A percentile compares a stretch with the other conserved stretches of the same genome.
phyloP scores from a whole-genome alignment of 2,888 invertebrate genomes.

The Lithosia quadra region DNA sequence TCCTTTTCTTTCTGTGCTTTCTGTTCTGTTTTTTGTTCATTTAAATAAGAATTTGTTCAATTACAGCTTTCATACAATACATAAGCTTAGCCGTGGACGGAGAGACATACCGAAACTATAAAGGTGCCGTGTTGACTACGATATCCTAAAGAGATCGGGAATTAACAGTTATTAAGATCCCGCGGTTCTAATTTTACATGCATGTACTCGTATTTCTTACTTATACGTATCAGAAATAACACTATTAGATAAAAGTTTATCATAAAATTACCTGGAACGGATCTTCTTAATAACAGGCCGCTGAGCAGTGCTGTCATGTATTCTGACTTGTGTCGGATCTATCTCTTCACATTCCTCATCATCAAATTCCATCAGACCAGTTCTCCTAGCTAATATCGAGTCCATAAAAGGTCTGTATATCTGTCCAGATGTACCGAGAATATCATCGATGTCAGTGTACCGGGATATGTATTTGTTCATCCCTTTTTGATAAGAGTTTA shows the following conservation, averaged over 20 bases:
- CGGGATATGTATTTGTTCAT: conserved; percentile 91
- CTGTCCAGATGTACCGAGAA: conserved; percentile 89
- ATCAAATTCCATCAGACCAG: conserved; percentile 75
- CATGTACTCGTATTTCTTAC: background rate
- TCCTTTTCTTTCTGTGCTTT: no score
- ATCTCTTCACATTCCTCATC: conserved; percentile 90
- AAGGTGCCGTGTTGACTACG: background rate
- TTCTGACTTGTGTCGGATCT: conserved; percentile 92
- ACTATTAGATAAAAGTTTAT: conserved; percentile 21
- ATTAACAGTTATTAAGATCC: background rate
- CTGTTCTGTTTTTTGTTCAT: no score
- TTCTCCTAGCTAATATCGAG: conserved; percentile 80
- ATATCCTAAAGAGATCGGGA: background rate
- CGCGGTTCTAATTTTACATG: background rate
- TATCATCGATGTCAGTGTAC: conserved; percentile 95
- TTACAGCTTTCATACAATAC: no score
- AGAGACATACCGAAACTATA: no score
- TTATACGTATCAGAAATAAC: conserved; percentile 27
- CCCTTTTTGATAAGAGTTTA: conserved; percentile 68
- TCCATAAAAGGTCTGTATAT: conserved; percentile 90
- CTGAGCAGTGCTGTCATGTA: conserved; percentile 92
- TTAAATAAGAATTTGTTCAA: no score
- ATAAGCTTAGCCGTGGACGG: no score
- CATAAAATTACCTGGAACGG: conserved; percentile 82
- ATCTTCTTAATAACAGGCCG: conserved; percentile 89